These are phyloP conservation scores for Cyphomyrus plagiostoma DNA, from an alignment of 2,113 vertebrate genomes.

Conservation along the genomic window DNA sequence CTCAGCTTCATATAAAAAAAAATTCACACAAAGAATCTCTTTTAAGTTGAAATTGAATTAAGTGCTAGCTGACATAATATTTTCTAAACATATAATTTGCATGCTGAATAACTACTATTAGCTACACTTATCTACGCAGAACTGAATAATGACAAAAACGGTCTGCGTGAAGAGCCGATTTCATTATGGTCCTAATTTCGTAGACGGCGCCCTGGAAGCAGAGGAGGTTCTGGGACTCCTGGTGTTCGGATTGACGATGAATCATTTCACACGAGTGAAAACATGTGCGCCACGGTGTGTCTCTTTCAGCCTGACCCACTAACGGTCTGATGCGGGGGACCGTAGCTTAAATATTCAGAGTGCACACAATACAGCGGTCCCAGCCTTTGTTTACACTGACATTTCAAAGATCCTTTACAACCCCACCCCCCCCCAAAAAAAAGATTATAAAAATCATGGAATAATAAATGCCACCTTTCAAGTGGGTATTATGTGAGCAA, in stretches of 20 bases:
- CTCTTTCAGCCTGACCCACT: neutral
- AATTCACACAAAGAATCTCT: neutral
- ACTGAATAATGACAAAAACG: neutral
- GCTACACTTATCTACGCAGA: neutral
- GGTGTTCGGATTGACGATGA: neutral
- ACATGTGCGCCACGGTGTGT: neutral
- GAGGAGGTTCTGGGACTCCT: neutral
- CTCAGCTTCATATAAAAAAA: neutral
- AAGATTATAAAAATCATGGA: conserved; percentile 24
- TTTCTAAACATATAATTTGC: conserved; percentile 2
- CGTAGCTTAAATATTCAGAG: neutral
- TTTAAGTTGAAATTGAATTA: neutral
- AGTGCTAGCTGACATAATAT: neutral
- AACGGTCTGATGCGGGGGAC: neutral
- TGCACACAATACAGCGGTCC: neutral
- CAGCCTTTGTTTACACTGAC: conserved; percentile 15
- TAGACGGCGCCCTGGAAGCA: neutral
- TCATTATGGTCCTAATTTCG: neutral
- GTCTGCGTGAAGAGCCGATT: neutral
- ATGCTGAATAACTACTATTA: neutral
- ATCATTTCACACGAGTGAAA: neutral
- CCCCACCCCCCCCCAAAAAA: neutral
- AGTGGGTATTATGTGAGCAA: conserved; percentile 22
- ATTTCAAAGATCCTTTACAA: conserved; percentile 16
- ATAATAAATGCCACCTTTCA: conserved; percentile 26